Evolutionary conservation across 2,113 vertebrate genomes (phyloP).

Genomic region (Gorsachius goisagi): DNA sequence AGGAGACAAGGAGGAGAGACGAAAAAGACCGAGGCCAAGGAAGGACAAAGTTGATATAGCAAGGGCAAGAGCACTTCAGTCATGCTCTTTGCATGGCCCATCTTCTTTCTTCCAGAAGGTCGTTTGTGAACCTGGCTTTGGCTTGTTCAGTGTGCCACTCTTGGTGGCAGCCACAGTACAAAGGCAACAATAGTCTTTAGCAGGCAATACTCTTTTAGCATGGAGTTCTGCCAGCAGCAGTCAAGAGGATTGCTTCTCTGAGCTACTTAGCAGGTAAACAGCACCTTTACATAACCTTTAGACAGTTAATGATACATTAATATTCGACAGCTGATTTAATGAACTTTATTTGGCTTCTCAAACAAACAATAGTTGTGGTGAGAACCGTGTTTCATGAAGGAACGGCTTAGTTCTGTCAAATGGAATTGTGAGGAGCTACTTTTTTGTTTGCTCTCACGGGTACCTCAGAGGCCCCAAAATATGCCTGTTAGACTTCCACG

Average conservation of each 20-base stretch:
- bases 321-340: neutral
- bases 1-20: neutral
- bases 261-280: neutral
- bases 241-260: neutral
- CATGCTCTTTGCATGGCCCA: accelerated
- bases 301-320: neutral
- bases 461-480: neutral
- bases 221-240: neutral
- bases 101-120: neutral
- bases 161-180: neutral
- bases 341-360: neutral
- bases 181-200: neutral
- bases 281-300: neutral
- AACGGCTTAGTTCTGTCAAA: neutral
- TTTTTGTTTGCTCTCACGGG: neutral
- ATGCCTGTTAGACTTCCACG: neutral
- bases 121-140: neutral
- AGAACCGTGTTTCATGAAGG: neutral
- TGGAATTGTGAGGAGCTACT: neutral
- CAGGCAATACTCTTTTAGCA: neutral
- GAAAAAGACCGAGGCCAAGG: neutral
- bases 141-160: neutral
- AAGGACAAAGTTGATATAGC: neutral
- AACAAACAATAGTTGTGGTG: neutral
- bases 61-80: neutral